Base-by-base conservation (phyloP, 2,888 invertebrate species). In the Pterostichus madidus region DNA sequence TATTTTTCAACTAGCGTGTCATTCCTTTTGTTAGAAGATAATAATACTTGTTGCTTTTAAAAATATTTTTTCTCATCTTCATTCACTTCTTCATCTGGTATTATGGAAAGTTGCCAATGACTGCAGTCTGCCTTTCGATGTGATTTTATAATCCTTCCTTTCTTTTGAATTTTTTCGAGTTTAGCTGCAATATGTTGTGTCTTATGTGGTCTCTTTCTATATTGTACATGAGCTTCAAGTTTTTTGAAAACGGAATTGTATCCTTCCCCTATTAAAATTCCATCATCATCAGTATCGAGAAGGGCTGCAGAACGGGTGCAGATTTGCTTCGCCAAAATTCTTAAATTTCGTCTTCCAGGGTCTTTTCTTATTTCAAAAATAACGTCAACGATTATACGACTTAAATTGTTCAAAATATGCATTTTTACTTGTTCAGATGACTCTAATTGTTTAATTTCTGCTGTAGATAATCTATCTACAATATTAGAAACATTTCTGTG, bases 191-290 rank as follows among this genome's bases (percentile, higher is more conserved):
- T n/a, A n/a, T n/a, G n/a, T n/a, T n/a, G n/a, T n/a, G n/a, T n/a
- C n/a, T n/a, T n/a, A n/a, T n/a, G n/a, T n/a, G n/a, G n/a, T 10
- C 31, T n/a, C n/a, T n/a, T n/a, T n/a, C n/a, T n/a, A n/a, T n/a
- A n/a, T n/a, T n/a, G n/a, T n/a, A n/a, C n/a, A n/a, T n/a, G n/a
- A n/a, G n/a, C n/a, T n/a, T n/a, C n/a, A n/a, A n/a, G n/a, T n/a
- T n/a, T n/a, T n/a, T n/a, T n/a, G n/a, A n/a, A n/a, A n/a, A n/a
- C n/a, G n/a, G n/a, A n/a, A n/a, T n/a, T n/a, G n/a, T n/a, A 59
- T 2, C 59, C 59, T 59, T 59, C 59, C 3, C 59, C 59, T 10
- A 59, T 59, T 15, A 59, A 24, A 59, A 59, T 59, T 10, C 59
- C 59, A 11, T 59, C 59, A 17, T 59, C 59, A 31, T 31, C 59